phyloP scores from a whole-genome alignment of 2,888 invertebrate genomes.

The Phragmatobia fuliginosa region DNA sequence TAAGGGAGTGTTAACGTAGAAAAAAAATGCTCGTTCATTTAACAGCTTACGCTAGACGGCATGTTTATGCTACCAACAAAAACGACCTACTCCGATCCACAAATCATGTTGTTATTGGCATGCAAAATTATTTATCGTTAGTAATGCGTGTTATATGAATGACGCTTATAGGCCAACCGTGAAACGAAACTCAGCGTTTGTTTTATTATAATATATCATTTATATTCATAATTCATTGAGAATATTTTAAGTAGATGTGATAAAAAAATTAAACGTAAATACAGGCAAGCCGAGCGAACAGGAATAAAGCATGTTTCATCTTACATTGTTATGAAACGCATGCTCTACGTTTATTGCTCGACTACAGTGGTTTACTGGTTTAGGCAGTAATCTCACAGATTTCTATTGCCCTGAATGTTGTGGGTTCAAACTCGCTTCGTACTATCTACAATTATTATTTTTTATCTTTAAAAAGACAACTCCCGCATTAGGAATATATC shows the following conservation, averaged over 20 bases:
- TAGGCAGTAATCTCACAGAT: too few species aligned
- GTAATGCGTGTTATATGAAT: constrained; percentile 36
- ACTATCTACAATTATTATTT: too few species aligned
- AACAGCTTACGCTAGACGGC: constrained; percentile 2
- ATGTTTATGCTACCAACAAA: constrained; percentile 25
- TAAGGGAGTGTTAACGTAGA: constrained; percentile 3
- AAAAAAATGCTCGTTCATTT: constrained; percentile 5
- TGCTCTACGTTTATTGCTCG: not conserved
- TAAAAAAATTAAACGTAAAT: not conserved
- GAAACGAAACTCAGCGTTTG: constrained; percentile 11
- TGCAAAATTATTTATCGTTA: constrained; percentile 49
- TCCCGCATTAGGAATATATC: too few species aligned
- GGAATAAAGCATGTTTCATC: not conserved
- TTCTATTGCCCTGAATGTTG: too few species aligned
- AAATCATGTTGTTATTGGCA: constrained; percentile 44
- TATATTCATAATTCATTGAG: not conserved
- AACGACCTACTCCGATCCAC: constrained; percentile 31
- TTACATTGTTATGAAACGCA: not conserved
- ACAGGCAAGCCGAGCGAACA: not conserved
- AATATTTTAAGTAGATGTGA: not conserved
- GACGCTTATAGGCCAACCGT: constrained; percentile 29
- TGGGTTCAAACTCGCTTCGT: too few species aligned
- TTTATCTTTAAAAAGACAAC: too few species aligned
- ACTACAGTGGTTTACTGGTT: too few species aligned
- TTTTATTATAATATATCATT: constrained; percentile 5